These are phyloP conservation scores for Perithous albicinctus DNA, from an alignment of 2,888 invertebrate species.

Conservation along the genomic window DNA sequence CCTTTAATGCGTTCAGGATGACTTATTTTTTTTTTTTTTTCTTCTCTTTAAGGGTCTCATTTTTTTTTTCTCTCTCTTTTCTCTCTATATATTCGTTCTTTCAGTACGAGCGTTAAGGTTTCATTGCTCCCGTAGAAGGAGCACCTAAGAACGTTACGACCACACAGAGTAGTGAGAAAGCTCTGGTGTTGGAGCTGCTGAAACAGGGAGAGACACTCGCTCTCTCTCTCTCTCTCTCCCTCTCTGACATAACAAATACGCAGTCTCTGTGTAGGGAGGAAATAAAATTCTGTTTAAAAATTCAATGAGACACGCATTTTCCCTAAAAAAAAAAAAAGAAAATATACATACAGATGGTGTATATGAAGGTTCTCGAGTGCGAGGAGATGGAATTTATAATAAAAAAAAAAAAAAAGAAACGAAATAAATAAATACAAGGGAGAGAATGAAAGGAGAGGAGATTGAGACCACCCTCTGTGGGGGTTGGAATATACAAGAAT, in stretches of 20 bases:
- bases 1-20: constrained; percentile 31
- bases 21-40: constrained; percentile 22
- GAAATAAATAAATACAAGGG: too few relatives aligned
- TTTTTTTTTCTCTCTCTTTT: constrained; percentile 1
- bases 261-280: background rate
- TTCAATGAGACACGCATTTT: constrained; percentile 49
- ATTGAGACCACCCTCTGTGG: background rate
- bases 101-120: constrained; percentile 67
- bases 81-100: constrained; percentile 34
- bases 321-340: too few relatives aligned
- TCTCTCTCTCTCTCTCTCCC: too few relatives aligned
- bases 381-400: background rate
- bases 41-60: background rate
- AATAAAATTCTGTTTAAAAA: constrained; percentile 57
- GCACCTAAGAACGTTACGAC: constrained; percentile 49
- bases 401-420: background rate
- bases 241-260: constrained; percentile 43
- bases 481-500: background rate
- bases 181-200: constrained; percentile 5
- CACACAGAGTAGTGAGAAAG: constrained; percentile 12
- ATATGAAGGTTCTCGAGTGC: background rate
- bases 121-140: constrained; percentile 42
- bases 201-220: constrained; percentile 3
- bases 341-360: constrained; percentile 19
- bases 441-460: background rate